phyloP scores from a whole-genome alignment of 2,888 invertebrate genomes.

The Deilephila porcellus region DNA sequence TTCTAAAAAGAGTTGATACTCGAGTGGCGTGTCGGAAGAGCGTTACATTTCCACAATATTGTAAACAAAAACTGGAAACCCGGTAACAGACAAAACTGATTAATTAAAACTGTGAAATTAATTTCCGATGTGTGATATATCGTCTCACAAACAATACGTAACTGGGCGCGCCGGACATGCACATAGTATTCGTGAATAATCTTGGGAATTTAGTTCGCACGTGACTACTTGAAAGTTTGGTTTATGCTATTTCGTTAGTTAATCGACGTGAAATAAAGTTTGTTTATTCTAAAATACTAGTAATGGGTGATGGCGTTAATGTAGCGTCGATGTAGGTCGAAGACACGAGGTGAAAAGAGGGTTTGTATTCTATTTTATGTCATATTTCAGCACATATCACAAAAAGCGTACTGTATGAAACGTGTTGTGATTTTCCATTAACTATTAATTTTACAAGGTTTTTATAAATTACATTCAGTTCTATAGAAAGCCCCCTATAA shows the following conservation, averaged over 20 bases:
- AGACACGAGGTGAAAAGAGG: no score
- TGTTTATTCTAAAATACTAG: no score
- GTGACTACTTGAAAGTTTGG: neutral
- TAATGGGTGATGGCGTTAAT: no score
- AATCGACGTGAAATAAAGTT: neutral
- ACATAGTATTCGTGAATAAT: neutral
- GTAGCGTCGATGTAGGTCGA: no score
- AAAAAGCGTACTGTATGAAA: no score
- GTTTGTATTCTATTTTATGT: no score
- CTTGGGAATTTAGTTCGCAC: slow-evolving; percentile 7
- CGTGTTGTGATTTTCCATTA: no score
- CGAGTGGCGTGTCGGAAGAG: slow-evolving; percentile 13
- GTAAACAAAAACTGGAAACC: neutral
- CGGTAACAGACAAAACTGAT: slow-evolving; percentile 11
- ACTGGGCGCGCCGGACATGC: neutral
- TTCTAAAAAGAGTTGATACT: neutral
- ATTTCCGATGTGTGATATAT: slow-evolving; percentile 15
- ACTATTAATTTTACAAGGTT: no score
- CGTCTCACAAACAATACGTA: neutral
- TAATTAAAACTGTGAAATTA: slow-evolving; percentile 13
- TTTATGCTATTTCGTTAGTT: neutral
- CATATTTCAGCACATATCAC: no score
- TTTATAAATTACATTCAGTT: no score
- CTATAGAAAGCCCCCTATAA: no score
- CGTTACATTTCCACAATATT: slow-evolving; percentile 12